Percentiles rank a stretch among this genome's conserved stretches.
Evolutionary conservation across 2,797 vertebrate genomes (phyloP).

Genomic region (Sebastes hopkinsi): DNA sequence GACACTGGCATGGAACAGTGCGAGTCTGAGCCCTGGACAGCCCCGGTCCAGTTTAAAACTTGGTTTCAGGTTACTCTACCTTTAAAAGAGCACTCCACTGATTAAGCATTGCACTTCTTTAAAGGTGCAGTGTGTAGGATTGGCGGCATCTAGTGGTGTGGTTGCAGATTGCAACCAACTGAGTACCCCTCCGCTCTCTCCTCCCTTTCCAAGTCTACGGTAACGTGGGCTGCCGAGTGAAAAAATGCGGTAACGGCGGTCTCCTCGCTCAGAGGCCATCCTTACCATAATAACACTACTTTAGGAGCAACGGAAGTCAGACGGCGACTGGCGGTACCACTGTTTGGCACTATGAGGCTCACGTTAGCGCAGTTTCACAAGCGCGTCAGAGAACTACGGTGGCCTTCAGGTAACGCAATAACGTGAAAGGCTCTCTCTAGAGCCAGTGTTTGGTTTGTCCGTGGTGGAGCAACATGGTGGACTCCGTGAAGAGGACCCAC

Average conservation of each 20-base stretch:
- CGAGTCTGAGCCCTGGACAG: not conserved
- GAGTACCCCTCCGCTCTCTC: not conserved
- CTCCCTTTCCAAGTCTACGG: too few species aligned
- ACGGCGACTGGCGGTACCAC: too few species aligned
- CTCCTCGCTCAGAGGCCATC: not conserved
- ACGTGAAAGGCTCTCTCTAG: too few species aligned
- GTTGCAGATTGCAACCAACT: not conserved
- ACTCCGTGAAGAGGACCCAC: too few species aligned
- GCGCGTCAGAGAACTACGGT: too few species aligned
- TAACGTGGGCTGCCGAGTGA: not conserved
- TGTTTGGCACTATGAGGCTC: too few species aligned
- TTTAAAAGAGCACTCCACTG: not conserved
- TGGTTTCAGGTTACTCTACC: not conserved
- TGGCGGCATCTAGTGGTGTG: not conserved
- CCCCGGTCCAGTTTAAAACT: not conserved
- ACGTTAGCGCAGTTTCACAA: too few species aligned
- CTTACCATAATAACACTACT: not conserved
- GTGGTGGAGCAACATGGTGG: too few species aligned
- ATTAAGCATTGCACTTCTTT: not conserved
- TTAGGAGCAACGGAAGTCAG: too few species aligned
- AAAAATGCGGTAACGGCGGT: not conserved
- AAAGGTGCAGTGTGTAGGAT: not conserved
- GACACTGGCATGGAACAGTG: not conserved
- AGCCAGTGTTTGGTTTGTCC: too few species aligned
- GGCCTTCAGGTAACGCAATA: not conserved